Evolutionary conservation across 92 coral and sea anemone genomes (phyloP).

Genomic region (Zoanthus gigantus): DNA sequence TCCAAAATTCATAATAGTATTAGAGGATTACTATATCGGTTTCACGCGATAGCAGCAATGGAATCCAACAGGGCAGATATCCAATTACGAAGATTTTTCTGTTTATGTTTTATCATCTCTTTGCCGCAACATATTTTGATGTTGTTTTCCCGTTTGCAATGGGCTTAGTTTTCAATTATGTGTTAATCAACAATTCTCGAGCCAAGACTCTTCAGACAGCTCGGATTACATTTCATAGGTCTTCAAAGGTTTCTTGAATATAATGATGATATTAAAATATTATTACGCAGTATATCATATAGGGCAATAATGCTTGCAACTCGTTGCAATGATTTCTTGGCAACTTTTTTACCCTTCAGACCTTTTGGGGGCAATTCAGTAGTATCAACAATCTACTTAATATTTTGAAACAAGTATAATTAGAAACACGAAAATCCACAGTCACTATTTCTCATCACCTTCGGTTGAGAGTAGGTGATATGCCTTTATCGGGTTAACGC

Average conservation of each 20-base stretch:
- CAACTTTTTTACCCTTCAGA: slow-evolving; percentile 48
- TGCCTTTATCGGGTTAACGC: slow-evolving; percentile 42
- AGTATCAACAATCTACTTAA: slow-evolving; percentile 79
- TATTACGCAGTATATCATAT: too few relatives aligned
- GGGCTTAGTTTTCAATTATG: slow-evolving; percentile 70
- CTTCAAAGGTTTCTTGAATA: background rate
- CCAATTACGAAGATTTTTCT: slow-evolving; percentile 42
- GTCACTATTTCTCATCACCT: slow-evolving; percentile 38
- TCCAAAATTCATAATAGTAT: slow-evolving; percentile 75
- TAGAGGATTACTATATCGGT: slow-evolving; percentile 62
- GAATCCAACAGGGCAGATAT: slow-evolving; percentile 15
- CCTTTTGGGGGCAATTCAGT: slow-evolving; percentile 38
- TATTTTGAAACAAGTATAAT: slow-evolving; percentile 72
- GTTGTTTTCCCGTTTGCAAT: slow-evolving; percentile 60
- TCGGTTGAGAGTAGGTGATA: slow-evolving; percentile 25
- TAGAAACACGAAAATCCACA: slow-evolving; percentile 63
- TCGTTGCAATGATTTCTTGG: slow-evolving; percentile 36
- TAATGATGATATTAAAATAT: background rate
- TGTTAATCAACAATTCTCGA: slow-evolving; percentile 54
- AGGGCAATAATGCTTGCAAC: background rate
- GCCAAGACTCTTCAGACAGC: slow-evolving; percentile 27
- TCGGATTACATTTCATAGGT: slow-evolving; percentile 14
- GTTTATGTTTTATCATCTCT: slow-evolving; percentile 31
- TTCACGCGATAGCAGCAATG: slow-evolving; percentile 63
- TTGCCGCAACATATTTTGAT: slow-evolving; percentile 39